Conservation (phyloP, 2,797 vertebrate genomes). For the Siniperca scherzeri region DNA sequence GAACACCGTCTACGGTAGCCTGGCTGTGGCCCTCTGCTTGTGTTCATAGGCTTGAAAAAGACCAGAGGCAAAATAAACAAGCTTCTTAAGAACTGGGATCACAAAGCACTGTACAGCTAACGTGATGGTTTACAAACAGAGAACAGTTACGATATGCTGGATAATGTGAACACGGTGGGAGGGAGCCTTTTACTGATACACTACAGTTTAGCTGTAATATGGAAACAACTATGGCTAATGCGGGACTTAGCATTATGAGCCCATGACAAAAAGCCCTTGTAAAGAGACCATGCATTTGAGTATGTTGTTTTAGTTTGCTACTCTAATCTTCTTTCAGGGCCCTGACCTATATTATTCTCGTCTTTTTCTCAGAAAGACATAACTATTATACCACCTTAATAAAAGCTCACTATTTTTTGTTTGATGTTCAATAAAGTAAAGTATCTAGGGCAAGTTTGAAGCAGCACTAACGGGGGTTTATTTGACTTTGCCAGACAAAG, state of each 20-base stretch:
- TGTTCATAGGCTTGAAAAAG: slow-evolving; percentile 38
- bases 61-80: slow-evolving; percentile 37
- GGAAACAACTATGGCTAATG: slow-evolving; percentile 10
- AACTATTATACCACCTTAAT: background rate
- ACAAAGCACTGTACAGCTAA: slow-evolving; percentile 1
- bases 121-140: background rate
- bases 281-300: slow-evolving; percentile 4
- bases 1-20: slow-evolving; percentile 55
- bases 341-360: slow-evolving; percentile 21
- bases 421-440: slow-evolving; percentile 23
- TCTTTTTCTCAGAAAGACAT: background rate
- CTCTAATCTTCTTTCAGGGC: background rate
- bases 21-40: slow-evolving; percentile 30
- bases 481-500: slow-evolving; percentile 21
- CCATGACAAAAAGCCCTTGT: slow-evolving; percentile 13
- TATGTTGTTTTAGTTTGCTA: background rate
- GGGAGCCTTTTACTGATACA: slow-evolving; percentile 16
- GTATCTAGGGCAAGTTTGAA: slow-evolving; percentile 22
- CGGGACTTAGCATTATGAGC: background rate
- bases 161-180: slow-evolving; percentile 9
- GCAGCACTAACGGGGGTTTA: background rate
- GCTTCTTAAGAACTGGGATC: slow-evolving; percentile 29
- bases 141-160: slow-evolving; percentile 2
- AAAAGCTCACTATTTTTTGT: slow-evolving; percentile 24
- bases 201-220: slow-evolving; percentile 17